A percentile compares a stretch with the other conserved stretches of the same genome.
Evolutionary conservation across 2,888 invertebrate genomes (phyloP).

Genomic region (Torymus aiolomorphi): DNA sequence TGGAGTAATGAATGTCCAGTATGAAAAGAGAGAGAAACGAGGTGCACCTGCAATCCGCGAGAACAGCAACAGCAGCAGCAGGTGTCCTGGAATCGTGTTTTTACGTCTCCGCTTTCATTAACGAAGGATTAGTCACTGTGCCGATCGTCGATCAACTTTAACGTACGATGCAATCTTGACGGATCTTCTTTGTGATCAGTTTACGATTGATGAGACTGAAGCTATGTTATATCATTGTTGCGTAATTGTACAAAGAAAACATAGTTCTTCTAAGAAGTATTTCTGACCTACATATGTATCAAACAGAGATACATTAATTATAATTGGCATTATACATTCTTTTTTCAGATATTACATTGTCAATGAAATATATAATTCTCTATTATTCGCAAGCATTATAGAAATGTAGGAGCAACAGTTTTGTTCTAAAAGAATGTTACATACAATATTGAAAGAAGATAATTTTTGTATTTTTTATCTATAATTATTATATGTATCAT

Average conservation of each 20-base stretch:
- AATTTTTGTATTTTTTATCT: no score
- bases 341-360: no score
- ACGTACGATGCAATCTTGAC: slow-evolving; percentile 48
- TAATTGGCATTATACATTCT: no score
- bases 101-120: slow-evolving; percentile 61
- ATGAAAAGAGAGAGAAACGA: slow-evolving; percentile 13
- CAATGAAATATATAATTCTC: no score
- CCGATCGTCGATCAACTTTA: slow-evolving; percentile 69
- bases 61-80: slow-evolving; percentile 54
- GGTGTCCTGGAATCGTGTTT: slow-evolving; percentile 61
- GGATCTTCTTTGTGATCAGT: slow-evolving; percentile 48
- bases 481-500: no score
- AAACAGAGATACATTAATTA: background rate
- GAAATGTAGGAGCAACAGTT: no score
- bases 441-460: no score
- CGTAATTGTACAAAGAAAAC: slow-evolving; percentile 9
- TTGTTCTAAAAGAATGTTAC: no score
- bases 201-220: slow-evolving; percentile 40
- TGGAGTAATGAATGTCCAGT: background rate
- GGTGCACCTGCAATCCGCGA: slow-evolving; percentile 4
- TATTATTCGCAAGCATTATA: no score
- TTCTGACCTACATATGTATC: background rate
- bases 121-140: slow-evolving; percentile 69
- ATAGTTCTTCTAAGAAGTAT: no score
- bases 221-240: slow-evolving; percentile 15